Conservation (phyloP, 2,113 vertebrate genomes). For the Carassius carassius region DNA sequence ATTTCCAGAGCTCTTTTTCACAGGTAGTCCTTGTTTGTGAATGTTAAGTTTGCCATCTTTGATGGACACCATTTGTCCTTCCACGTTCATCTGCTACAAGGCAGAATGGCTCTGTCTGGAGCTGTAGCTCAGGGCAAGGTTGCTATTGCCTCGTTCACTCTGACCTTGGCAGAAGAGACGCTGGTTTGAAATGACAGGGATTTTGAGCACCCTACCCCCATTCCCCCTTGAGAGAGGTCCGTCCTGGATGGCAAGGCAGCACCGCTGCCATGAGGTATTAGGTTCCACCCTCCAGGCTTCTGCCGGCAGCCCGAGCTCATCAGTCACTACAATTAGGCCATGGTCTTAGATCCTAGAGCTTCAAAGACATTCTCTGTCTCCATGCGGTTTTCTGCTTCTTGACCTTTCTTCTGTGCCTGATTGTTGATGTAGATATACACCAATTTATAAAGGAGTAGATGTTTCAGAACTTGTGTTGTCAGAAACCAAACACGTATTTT, state of each 20-base stretch:
- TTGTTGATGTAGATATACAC: conserved; percentile 41
- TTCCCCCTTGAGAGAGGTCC: conserved; percentile 48
- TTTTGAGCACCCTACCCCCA: conserved; percentile 60
- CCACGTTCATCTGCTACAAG: conserved; percentile 36
- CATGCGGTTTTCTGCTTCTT: conserved; percentile 48
- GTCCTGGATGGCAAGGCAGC: conserved; percentile 54
- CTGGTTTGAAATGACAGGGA: conserved; percentile 71
- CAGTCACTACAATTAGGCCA: conserved; percentile 78
- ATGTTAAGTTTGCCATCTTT: background rate
- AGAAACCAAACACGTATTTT: background rate
- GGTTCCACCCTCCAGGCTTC: conserved; percentile 63
- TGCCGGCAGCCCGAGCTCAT: conserved; percentile 71
- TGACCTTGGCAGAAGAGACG: conserved; percentile 67
- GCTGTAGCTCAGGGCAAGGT: conserved; percentile 46
- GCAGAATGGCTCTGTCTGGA: conserved; percentile 17
- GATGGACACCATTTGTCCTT: conserved; percentile 13
- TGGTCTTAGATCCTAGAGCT: conserved; percentile 66
- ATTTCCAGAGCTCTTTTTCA: background rate
- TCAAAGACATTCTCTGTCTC: conserved; percentile 59
- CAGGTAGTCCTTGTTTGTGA: background rate
- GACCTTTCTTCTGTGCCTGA: conserved; percentile 38
- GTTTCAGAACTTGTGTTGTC: background rate
- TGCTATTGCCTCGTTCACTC: conserved; percentile 59
- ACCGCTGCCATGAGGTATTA: conserved; percentile 61
- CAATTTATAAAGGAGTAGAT: background rate